Base-by-base conservation (phyloP, 2,888 invertebrate genomes). In the Eupithecia tripunctaria region DNA sequence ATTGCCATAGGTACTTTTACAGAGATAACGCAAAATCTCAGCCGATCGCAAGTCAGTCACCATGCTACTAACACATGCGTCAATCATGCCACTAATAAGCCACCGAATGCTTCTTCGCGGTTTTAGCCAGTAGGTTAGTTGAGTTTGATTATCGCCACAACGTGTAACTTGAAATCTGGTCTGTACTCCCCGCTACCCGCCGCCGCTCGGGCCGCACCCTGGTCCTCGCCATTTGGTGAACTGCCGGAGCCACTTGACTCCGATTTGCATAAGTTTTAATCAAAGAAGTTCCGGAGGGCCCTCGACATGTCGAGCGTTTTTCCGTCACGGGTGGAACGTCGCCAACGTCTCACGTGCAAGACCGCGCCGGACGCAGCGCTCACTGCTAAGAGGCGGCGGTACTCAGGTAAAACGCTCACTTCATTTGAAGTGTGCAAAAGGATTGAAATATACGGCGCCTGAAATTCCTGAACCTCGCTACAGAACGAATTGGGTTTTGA, bases 241-340 rank as follows among this genome's bases (percentile, higher is more conserved):
- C 83, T 80, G 84, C 82, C 84, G 85, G 82, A 82, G 83, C 82
- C 85, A 83, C 87, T 88, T 83, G 84, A 87, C 81, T 83, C 82
- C 81, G 86, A 89, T 89, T 87, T 88, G 86, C 90, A 89, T 90
- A 91, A 91, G 88, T 91, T 91, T 91, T 90, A 91, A 91, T 91
- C 91, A 89, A 90, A 89, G 88, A 89, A 89, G 86, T 88, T 88
- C 79, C 71, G 63, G 71, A 79, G 78, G 70, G 73, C 80, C 75
- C 83, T 86, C 79, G 80, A 81, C 84, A 82, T 56, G 65, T 68
- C 51, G 51, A 64, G 64, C 69, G 67, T 76, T 76, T 75, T 74
- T 29, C 38, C 59, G 27, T 25, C 38, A 29, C 68, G 51, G 63
- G 67, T 47, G 73, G 59, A 51, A 14, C 59, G 10, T 41, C 66